Evolutionary conservation across 1,140 invertebrate species (phyloP).

Genomic region (Drosophila insularis): DNA sequence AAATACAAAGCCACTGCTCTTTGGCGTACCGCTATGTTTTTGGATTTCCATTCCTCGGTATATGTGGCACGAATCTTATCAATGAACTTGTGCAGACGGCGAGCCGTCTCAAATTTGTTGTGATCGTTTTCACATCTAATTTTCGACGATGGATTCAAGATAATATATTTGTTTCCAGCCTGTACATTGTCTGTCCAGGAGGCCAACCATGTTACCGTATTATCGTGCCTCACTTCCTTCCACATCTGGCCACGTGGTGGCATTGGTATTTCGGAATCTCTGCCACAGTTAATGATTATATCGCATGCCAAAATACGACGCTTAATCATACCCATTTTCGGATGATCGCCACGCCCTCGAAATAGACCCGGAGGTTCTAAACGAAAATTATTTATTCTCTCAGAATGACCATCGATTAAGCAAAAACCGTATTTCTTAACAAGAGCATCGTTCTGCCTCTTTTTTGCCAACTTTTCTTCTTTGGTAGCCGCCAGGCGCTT

Average conservation of each 20-base stretch:
- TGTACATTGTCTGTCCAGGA: constrained; percentile 99
- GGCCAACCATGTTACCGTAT: constrained; percentile 97
- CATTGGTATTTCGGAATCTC: constrained; percentile 93
- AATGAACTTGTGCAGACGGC: constrained; percentile 94
- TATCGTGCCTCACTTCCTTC: constrained; percentile 98
- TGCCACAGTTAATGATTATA: constrained; percentile 99
- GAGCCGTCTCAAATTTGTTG: constrained; percentile 99
- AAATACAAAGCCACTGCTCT: constrained; percentile 99
- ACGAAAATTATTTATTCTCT: constrained; percentile 99
- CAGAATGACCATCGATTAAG: constrained; percentile 97
- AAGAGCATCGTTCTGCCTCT: constrained; percentile 95
- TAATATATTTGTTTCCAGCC: constrained; percentile 98
- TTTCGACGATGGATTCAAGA: constrained; percentile 99
- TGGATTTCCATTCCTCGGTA: constrained; percentile 96
- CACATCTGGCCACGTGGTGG: constrained; percentile 95
- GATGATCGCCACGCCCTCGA: constrained; percentile 98
- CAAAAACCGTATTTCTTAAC: constrained; percentile 97
- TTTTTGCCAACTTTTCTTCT: constrained; percentile 92
- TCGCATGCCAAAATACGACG: constrained; percentile 95
- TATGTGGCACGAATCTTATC: constrained; percentile 96
- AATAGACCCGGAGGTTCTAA: constrained; percentile 99
- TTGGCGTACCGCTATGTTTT: constrained; percentile 99
- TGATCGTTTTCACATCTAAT: constrained; percentile 99
- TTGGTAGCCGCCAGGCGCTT: constrained; percentile 95
- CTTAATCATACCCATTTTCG: constrained; percentile 99